phyloP scores from a whole-genome alignment of 2,888 invertebrate species.

The Trachelus iudaicus region DNA sequence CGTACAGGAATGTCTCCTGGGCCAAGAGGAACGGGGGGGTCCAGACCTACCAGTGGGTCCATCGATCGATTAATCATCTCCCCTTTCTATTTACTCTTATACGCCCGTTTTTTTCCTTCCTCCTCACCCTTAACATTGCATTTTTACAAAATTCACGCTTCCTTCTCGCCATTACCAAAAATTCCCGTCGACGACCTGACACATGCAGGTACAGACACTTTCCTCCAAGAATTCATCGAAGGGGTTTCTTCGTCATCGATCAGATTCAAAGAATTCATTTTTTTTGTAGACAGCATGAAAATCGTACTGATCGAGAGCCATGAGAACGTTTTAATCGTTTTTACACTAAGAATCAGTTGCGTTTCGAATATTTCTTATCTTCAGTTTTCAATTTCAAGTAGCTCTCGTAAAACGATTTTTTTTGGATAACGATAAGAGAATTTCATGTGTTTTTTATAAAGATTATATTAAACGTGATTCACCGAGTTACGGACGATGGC shows the following conservation, averaged over 20 bases:
- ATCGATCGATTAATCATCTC: conserved; percentile 57
- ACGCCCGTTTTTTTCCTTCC: neutral
- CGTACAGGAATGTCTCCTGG: conserved; percentile 12
- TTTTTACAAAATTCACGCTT: conserved; percentile 21
- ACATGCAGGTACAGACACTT: neutral
- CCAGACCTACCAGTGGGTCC: conserved; percentile 18
- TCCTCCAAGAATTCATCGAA: conserved; percentile 33
- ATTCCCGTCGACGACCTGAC: conserved; percentile 22
- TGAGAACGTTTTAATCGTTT: conserved; percentile 62
- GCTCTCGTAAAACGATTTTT: neutral
- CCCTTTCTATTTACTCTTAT: conserved; percentile 44
- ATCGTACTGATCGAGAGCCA: conserved; percentile 62
- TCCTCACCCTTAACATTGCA: neutral
- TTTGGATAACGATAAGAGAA: neutral
- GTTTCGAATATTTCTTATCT: neutral
- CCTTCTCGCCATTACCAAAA: conserved; percentile 30
- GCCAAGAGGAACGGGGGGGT: neutral
- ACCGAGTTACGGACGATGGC: neutral
- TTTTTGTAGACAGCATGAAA: conserved; percentile 51
- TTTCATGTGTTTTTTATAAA: neutral
- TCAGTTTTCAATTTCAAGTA: neutral
- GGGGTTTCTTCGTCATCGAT: conserved; percentile 57
- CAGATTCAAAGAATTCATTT: conserved; percentile 60
- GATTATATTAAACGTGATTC: neutral
- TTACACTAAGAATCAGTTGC: conserved; percentile 11